Conservation (phyloP, 1,140 invertebrate species). For the Bombus soroeensis region DNA sequence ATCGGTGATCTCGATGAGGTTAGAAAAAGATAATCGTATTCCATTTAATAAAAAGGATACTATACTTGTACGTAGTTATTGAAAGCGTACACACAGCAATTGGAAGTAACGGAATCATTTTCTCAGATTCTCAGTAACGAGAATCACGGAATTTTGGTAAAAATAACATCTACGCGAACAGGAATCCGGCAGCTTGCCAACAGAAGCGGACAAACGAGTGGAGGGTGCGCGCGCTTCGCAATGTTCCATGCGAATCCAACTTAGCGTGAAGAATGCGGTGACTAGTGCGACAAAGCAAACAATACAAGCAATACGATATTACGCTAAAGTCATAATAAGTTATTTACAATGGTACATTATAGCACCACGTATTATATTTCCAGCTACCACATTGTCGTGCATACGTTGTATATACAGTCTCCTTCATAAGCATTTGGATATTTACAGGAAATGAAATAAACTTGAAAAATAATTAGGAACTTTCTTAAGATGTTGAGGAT, state of each 20-base stretch:
- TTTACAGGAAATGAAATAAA: background rate
- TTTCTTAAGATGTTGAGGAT: background rate
- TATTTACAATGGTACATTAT: slow-evolving; percentile 41
- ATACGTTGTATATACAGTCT: background rate
- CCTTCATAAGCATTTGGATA: background rate
- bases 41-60: no score
- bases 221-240: slow-evolving; percentile 23
- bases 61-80: no score
- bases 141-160: background rate
- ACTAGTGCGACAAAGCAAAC: slow-evolving; percentile 25
- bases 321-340: slow-evolving; percentile 29
- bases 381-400: background rate
- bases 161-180: slow-evolving; percentile 42
- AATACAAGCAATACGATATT: slow-evolving; percentile 32
- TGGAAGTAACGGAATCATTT: background rate
- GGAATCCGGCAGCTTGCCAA: slow-evolving; percentile 47
- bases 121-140: no score
- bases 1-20: no score
- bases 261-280: slow-evolving; percentile 22
- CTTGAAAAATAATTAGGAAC: background rate
- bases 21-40: background rate
- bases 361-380: background rate
- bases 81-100: no score
- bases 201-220: slow-evolving; percentile 5
- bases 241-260: slow-evolving; percentile 33